Evolutionary conservation across 2,888 invertebrate genomes (phyloP), one percentile per base, ranked within the genome.

Genomic region (Linyphia triangularis): DNA sequence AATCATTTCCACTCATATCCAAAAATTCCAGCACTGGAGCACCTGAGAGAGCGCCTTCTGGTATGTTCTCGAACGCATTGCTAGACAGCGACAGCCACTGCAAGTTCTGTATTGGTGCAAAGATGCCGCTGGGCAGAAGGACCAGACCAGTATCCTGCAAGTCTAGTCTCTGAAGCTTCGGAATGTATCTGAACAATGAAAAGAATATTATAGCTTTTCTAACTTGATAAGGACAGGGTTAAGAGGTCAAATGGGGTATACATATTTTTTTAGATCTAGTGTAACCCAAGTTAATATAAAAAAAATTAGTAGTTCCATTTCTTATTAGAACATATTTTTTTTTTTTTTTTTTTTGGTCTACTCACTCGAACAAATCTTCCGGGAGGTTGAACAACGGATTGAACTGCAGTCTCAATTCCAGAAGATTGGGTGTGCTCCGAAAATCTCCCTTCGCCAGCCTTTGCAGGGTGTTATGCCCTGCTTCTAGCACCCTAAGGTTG

Each of bases 401-500:
- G 26, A 63, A 85, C 30, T 85, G 85, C 16, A 89, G 26, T 10
- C 82, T 67, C 13, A 89, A 22, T 24, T 89, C 89, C 28, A 72
- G 63, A 1, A 89, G 51, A 10, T 75, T 33, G 0, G 85, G 70
- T 0, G 73, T 81, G 10, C 24, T 28, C 28, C n/a, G 37, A 26
- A 89, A 89, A 37, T 28, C 57, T 10, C 5, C n/a, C 13, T 69
- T 16, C 9, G 59, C 51, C 2, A 85, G 2, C 9, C 13, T 43
- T 5, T 89, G 75, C 91, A 96, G 95, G 22, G 57, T 57, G 30
- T 90, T 90, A 7, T 88, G 77, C 1, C 90, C 85, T 1, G 90
- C 10, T 59, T 90, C 90, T n/a, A 90, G 33, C 1, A 89, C 69
- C 40, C 79, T 85, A 22, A 90, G 43, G 19, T 89, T 82, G 1